Base-by-base conservation (phyloP, 1,140 invertebrate species). In the Drosophila tsacasi region DNA sequence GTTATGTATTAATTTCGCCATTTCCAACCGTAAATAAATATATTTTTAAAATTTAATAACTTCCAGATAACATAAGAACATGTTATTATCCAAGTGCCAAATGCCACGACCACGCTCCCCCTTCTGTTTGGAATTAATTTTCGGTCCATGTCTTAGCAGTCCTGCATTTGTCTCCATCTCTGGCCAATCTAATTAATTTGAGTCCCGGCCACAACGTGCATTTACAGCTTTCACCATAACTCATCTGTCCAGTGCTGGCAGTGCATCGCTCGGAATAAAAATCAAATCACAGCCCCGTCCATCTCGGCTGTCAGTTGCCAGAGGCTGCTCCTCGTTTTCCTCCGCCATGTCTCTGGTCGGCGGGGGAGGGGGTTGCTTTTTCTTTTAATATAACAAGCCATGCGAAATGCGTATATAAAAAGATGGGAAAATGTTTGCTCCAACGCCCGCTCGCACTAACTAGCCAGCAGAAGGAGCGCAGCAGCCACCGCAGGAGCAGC, bases 341-440 rank as follows among this genome's bases (percentile, higher is more conserved):
- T 55, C 42, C 46, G 50, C 59, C 62, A 64, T 71, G 59, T 73
- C 73, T 68, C 65, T 73, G 12, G 64, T 69, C 63, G 59, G 58
- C 19, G 52, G 63, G 49, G 75, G 67, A 65, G 57, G 37, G 1
- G 42, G 5, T 21, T 46, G 42, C 42, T 21, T 46, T 76, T 79
- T 83, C 81, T 76, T 83, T 80, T 86, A 80, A 83, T 89, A 86
- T 84, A 75, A 65, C 82, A 72, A 75, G 77, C 71, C 71, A 69
- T 59, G 69, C 69, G 69, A 72, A 73, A 72, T 73, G 69, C 68
- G 63, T 71, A 30, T 47, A 73, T 71, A 72, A 60, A 72, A 71
- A 72, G 54, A 77, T 77, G 75, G 57, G 32, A 68, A 78, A 78
- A 78, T 63, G 75, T 55, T 54, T 69, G 50, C 65, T 62, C 65